Percentiles rank a stretch among this genome's conserved stretches.
phyloP scores from a whole-genome alignment of 2,888 invertebrate species.

The Troides aeacus region DNA sequence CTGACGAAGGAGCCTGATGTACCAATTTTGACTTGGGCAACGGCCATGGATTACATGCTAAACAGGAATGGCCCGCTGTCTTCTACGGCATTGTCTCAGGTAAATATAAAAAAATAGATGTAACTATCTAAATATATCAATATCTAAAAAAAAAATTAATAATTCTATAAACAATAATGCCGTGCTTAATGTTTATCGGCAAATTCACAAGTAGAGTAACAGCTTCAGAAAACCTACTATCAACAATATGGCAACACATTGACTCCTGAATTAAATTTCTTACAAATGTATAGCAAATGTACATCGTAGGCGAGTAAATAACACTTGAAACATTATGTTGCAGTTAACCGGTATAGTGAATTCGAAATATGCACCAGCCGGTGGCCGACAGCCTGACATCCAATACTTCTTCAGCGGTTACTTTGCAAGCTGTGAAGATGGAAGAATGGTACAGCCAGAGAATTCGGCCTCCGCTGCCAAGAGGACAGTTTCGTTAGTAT shows the following conservation, averaged over 20 bases:
- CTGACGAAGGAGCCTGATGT: slow-evolving; percentile 73
- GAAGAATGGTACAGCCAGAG: slow-evolving; percentile 55
- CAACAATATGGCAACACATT: no score
- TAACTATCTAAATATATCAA: no score
- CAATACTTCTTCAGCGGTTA: slow-evolving; percentile 85
- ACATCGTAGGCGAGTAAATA: no score
- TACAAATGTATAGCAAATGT: no score
- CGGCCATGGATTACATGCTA: slow-evolving; percentile 81
- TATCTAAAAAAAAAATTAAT: no score
- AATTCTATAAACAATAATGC: no score
- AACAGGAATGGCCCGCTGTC: slow-evolving; percentile 82
- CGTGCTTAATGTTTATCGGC: no score
- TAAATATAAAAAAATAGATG: slow-evolving; percentile 39
- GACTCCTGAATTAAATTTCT: no score
- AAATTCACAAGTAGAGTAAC: no score
- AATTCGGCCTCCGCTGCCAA: slow-evolving; percentile 47
- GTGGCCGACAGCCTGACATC: slow-evolving; percentile 82
- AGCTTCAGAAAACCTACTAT: no score
- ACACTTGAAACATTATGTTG: background rate
- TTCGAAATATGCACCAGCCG: slow-evolving; percentile 80
- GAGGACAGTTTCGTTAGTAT: slow-evolving; percentile 60
- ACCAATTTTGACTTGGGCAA: slow-evolving; percentile 81
- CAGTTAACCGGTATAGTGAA: slow-evolving; percentile 82
- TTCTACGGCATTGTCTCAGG: slow-evolving; percentile 83
- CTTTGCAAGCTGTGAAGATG: slow-evolving; percentile 81